Evolutionary conservation across 2,888 invertebrate species (phyloP).

Genomic region (Thumatha senex): DNA sequence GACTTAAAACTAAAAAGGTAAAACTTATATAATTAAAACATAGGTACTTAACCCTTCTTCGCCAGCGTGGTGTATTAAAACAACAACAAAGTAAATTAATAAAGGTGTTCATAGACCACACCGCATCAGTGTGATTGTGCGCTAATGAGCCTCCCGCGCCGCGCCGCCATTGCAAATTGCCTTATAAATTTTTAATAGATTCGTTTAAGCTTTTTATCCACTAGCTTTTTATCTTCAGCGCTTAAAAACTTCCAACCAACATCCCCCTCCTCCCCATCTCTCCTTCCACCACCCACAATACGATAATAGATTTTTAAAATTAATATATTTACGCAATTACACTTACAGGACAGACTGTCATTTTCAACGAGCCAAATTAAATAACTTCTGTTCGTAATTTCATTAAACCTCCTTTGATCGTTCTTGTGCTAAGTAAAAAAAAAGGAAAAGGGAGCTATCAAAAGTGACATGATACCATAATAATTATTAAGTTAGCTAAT

Average conservation of each 20-base stretch:
- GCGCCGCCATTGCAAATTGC: slow-evolving; percentile 60
- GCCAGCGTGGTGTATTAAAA: background rate
- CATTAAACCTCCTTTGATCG: slow-evolving; percentile 70
- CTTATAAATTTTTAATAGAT: slow-evolving; percentile 76
- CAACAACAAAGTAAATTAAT: slow-evolving; percentile 14
- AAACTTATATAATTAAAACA: too few relatives aligned
- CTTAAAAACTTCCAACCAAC: slow-evolving; percentile 53
- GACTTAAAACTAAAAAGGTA: too few relatives aligned
- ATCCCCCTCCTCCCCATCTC: slow-evolving; percentile 16
- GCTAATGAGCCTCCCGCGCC: slow-evolving; percentile 51
- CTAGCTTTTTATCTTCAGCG: slow-evolving; percentile 54
- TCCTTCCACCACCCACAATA: slow-evolving; percentile 45
- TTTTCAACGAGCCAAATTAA: slow-evolving; percentile 61
- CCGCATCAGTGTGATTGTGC: slow-evolving; percentile 51
- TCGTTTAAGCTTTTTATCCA: slow-evolving; percentile 77
- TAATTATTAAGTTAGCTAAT: slow-evolving; percentile 76
- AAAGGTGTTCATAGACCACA: slow-evolving; percentile 23
- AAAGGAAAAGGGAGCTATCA: slow-evolving; percentile 67
- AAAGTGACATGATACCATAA: slow-evolving; percentile 83
- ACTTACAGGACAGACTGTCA: slow-evolving; percentile 53
- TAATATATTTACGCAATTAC: slow-evolving; percentile 73
- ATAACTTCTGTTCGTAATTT: slow-evolving; percentile 57
- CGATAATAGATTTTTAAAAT: slow-evolving; percentile 79
- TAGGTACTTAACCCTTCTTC: background rate
- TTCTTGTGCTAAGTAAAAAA: slow-evolving; percentile 59